Evolutionary conservation across 2,888 invertebrate species (phyloP).

Genomic region (Polymixis flavicincta): DNA sequence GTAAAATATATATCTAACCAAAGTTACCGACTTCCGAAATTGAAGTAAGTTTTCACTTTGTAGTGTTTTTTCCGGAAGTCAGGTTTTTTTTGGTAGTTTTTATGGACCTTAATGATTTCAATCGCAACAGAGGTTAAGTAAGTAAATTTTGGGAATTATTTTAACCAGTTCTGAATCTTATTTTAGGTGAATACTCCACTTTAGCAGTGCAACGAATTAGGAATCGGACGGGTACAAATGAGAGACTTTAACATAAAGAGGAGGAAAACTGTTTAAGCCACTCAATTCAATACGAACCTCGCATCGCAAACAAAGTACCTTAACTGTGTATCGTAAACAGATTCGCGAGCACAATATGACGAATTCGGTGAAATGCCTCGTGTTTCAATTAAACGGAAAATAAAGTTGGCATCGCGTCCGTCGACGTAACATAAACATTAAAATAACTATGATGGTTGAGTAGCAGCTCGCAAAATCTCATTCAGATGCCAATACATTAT

Average conservation of each 20-base stretch:
- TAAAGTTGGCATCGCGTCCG: constrained; percentile 82
- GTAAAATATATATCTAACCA: too few relatives aligned
- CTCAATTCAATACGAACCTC: constrained; percentile 63
- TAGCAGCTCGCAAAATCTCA: constrained; percentile 77
- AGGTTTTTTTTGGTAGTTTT: too few relatives aligned
- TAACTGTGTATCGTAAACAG: constrained; percentile 74
- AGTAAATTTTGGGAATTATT: constrained; percentile 23
- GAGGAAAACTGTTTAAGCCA: constrained; percentile 47
- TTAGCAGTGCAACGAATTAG: constrained; percentile 51
- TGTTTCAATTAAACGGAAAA: constrained; percentile 85
- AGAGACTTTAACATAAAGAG: constrained; percentile 46
- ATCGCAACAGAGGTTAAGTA: background rate
- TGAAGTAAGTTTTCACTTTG: too few relatives aligned
- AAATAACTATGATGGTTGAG: constrained; percentile 82
- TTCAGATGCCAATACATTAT: constrained; percentile 78
- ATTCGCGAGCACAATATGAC: constrained; percentile 78
- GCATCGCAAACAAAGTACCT: constrained; percentile 72
- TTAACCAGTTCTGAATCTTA: constrained; percentile 19
- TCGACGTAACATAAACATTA: constrained; percentile 82
- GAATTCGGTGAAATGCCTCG: constrained; percentile 82
- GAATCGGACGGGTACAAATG: constrained; percentile 52
- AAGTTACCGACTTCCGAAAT: too few relatives aligned
- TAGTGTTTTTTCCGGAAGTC: too few relatives aligned
- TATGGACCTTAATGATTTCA: constrained; percentile 9
- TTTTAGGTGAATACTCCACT: constrained; percentile 31